phyloP scores from a whole-genome alignment of 2,888 invertebrate species.

The Pollenia amentaria region DNA sequence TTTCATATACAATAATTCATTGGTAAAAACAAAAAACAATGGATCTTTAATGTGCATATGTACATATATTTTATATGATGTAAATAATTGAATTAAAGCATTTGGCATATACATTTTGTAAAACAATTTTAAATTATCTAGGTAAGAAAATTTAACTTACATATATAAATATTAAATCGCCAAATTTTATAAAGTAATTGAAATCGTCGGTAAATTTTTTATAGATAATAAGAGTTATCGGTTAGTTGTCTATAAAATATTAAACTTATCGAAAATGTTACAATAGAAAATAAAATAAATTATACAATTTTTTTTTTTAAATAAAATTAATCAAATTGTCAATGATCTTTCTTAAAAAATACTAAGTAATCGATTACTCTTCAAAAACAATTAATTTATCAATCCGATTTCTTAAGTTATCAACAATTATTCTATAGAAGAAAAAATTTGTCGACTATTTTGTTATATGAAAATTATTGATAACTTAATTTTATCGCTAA shows the following conservation, averaged over 20 bases:
- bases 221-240: too few relatives aligned
- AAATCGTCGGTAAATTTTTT: too few relatives aligned
- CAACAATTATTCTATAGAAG: background rate
- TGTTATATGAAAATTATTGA: too few relatives aligned
- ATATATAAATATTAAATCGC: too few relatives aligned
- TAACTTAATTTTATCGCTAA: too few relatives aligned
- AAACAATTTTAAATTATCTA: background rate
- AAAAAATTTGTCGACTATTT: background rate
- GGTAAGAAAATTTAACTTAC: too few relatives aligned
- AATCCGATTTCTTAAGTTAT: background rate
- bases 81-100: constrained; percentile 40
- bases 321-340: too few relatives aligned
- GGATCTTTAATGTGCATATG: background rate
- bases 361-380: background rate
- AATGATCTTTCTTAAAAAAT: background rate
- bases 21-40: constrained; percentile 5
- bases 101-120: background rate
- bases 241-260: too few relatives aligned
- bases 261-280: background rate
- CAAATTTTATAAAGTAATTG: too few relatives aligned
- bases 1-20: constrained; percentile 20
- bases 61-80: constrained; percentile 16
- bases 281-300: too few relatives aligned
- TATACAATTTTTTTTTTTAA: too few relatives aligned
- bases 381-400: background rate